Base-by-base conservation (phyloP, 2,888 invertebrate species). In the Thyatira batis region DNA sequence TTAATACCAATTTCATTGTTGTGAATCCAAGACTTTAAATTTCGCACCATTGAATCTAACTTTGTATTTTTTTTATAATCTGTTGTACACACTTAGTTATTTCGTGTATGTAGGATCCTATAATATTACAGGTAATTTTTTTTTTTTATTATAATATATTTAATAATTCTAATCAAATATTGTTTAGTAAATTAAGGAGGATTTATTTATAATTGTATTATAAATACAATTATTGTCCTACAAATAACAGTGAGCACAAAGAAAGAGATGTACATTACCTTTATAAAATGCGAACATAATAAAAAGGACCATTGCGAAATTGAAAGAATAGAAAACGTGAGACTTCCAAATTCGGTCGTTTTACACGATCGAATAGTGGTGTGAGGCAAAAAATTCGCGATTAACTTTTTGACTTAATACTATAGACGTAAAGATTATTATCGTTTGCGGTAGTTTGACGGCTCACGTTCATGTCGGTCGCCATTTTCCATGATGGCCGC, bases 401-500 rank as follows among this genome's bases (percentile, higher is more conserved):
- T 52, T 43, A 30, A 60, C 77, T 64, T 60, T 71, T 64, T 49
- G 20, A 61, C 55, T 64, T 65, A 77, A 60, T 0, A 0, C 0
- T 0, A 0, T 0, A 0, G 0, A 0, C 0, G 49, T 74, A 84
- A 66, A 64, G 73, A 65, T 25, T 25, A 76, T 33, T 65, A 67
- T 81, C 1, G 54, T 27, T 61, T 82, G 73, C 25, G 54, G 30
- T 28, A 20, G 23, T 82, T 85, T 87, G 87, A 88, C 87, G 82
- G 78, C 71, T 83, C 65, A 65, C 71, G 73, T 78, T 83, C 65
- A 65, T 71, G 73, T 78, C 71, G 78, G 73, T 79, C 80, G 89
- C 91, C 90, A 90, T 90, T 88, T 90, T 88, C 85, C 76, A 86
- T 82, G 69, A 89, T 88, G 88, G 87, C 86, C 68, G 87, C 81